phyloP scores from a whole-genome alignment of 2,888 invertebrate genomes.

The Glyphotaelius pellucidus region DNA sequence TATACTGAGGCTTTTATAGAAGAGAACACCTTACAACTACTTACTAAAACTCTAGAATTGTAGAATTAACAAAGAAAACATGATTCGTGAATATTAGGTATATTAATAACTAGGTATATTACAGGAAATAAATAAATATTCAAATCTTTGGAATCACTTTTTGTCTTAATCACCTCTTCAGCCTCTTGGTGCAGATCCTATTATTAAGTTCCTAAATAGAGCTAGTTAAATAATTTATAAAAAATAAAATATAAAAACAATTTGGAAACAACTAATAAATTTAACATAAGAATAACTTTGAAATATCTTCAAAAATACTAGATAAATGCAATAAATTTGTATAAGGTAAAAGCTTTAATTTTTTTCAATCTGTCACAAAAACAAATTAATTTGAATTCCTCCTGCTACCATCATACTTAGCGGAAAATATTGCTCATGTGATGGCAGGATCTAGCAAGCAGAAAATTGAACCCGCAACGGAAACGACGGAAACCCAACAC shows the following conservation, averaged over 20 bases:
- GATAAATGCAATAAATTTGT: neutral
- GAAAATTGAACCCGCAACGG: too few relatives aligned
- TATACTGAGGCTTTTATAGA: neutral
- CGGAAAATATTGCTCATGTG: too few relatives aligned
- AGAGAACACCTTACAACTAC: neutral
- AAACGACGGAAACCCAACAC: too few relatives aligned
- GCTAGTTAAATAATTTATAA: neutral
- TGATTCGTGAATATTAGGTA: neutral
- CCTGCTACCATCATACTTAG: too few relatives aligned
- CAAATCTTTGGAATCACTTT: constrained; percentile 45
- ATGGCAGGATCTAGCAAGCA: too few relatives aligned
- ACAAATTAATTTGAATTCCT: neutral
- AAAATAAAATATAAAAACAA: neutral
- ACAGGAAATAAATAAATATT: constrained; percentile 17
- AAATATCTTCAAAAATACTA: neutral
- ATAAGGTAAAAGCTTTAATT: neutral
- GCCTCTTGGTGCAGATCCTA: neutral
- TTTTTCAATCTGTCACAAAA: neutral
- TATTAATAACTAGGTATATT: neutral
- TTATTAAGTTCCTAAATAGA: constrained; percentile 2
- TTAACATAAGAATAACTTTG: neutral
- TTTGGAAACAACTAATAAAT: constrained; percentile 8
- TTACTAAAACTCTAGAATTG: neutral
- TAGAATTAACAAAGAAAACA: neutral
- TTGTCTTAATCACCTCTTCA: constrained; percentile 34